Base-by-base conservation (phyloP, 2,888 invertebrate genomes). In the Ceratothoa steindachneri region DNA sequence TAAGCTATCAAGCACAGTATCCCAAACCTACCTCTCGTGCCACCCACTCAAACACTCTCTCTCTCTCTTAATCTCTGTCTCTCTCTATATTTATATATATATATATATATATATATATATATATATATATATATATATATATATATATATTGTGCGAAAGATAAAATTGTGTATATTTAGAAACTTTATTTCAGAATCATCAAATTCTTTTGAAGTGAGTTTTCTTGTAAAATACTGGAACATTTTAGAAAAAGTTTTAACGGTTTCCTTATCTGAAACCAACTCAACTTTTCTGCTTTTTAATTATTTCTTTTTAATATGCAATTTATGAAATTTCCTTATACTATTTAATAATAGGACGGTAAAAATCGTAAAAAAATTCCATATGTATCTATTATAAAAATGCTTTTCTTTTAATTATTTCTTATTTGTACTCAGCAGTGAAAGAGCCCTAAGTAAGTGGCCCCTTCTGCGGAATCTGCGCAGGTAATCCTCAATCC, bases 1-100 rank as follows among this genome's bases (percentile, higher is more conserved):
- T n/a, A n/a, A n/a, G n/a, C n/a, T n/a, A n/a, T n/a, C n/a, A n/a
- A n/a, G n/a, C n/a, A n/a, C n/a, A n/a, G n/a, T n/a, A n/a, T n/a
- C n/a, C n/a, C n/a, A n/a, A n/a, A n/a, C n/a, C n/a, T n/a, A n/a
- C n/a, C n/a, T n/a, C n/a, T n/a, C n/a, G n/a, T n/a, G n/a, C n/a
- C n/a, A n/a, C n/a, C n/a, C n/a, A n/a, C n/a, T n/a, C n/a, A n/a
- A n/a, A n/a, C n/a, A n/a, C n/a, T n/a, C n/a, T n/a, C n/a, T 67
- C 9, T 29, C n/a, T 19, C 28, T 53, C 3, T 1, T 2, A 31
- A 41, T 51, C 1, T 67, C 9, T 30, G 15, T 51, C 9, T 51
- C 28, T 53, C 22, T 69, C 4, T 69, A 53, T 60, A 60, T 69
- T 27, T 69, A 60, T 69, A 27, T 69, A 30, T 69, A 55, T 69